Evolutionary conservation across 2,113 vertebrate genomes (phyloP).

Genomic region (Oreochromis tanganicae): DNA sequence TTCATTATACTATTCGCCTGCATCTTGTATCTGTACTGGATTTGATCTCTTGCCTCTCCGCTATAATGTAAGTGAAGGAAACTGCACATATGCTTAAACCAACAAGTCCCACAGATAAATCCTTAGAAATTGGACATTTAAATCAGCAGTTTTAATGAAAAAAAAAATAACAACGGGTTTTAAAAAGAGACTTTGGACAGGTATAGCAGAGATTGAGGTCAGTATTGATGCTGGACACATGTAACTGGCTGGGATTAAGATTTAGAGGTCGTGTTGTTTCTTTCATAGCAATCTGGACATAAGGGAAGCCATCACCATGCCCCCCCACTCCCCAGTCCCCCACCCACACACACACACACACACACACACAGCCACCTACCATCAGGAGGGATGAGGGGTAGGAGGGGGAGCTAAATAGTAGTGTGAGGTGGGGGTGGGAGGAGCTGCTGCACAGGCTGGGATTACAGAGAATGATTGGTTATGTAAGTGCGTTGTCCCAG

Average conservation of each 20-base stretch:
- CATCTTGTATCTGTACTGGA: not conserved
- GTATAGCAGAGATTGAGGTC: not conserved
- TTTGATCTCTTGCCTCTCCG: not conserved
- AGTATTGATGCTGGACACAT: not conserved
- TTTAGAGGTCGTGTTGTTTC: constrained; percentile 35
- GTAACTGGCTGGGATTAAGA: constrained; percentile 46
- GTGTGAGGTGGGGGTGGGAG: not conserved
- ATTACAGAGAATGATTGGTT: constrained; percentile 63
- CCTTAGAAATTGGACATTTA: not conserved
- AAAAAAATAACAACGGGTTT: not conserved
- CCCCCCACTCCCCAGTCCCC: too few species aligned
- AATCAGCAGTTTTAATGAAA: not conserved
- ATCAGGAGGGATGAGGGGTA: not conserved
- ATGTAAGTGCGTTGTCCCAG: constrained; percentile 67
- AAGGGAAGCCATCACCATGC: not conserved
- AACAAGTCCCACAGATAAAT: not conserved
- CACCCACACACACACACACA: not conserved
- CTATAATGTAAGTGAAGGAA: not conserved
- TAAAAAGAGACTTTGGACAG: not conserved
- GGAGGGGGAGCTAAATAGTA: not conserved
- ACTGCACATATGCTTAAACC: not conserved
- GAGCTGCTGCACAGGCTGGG: constrained; percentile 20
- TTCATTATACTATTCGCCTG: not conserved
- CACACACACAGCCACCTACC: not conserved
- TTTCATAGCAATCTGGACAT: constrained; percentile 53